Base-by-base conservation (phyloP, 1,140 invertebrate species). In the Drosophila malerkotliana region DNA sequence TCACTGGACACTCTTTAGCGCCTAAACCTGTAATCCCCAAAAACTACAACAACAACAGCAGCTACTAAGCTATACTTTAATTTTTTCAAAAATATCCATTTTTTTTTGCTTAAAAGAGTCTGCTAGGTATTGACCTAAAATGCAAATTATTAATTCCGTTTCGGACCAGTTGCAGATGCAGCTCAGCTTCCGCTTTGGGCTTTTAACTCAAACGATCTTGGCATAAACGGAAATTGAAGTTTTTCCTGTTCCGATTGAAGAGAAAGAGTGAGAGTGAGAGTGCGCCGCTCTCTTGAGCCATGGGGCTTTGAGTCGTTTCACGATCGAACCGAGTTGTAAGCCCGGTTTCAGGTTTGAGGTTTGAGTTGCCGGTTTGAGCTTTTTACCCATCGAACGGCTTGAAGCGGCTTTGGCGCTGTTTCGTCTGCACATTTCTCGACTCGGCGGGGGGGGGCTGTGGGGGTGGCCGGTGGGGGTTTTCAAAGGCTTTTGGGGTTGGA, bases 81-180 rank as follows among this genome's bases (percentile, higher is more conserved):
- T 37, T 10, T 37, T 21, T 3, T 18, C 18, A 18, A 18, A 21
- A 37, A 37, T 37, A 37, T 12, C 12, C 4, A 10, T 10, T 32
- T 32, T 32, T 32, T 28, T 28, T 28, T 28, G 26, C 6, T 5
- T 1, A 28, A 28, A 28, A 28, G 0, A 5, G 26, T 6, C 49
- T 37, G 54, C 59, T 44, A 18, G n/a, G 8, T 61, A 56, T 59
- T 83, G 72, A 84, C 80, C 81, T 47, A 60, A 83, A 83, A 83
- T 83, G 79, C 72, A 79, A 83, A 83, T 84, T 79, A 37, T 76
- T 79, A 44, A 44, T 44, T 47, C 44, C 44, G 44, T 21, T 47
- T 47, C 59, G 37, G 62, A 77, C 45, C 64, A 14, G 59, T 58
- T 58, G 30, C 59, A 41, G 39, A 54, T 18, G 30, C 51, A 53